These are phyloP conservation scores for western clawed frog (Xenopus tropicalis) DNA, from an alignment of 2,113 vertebrate genomes.

Conservation along the genomic window DNA sequence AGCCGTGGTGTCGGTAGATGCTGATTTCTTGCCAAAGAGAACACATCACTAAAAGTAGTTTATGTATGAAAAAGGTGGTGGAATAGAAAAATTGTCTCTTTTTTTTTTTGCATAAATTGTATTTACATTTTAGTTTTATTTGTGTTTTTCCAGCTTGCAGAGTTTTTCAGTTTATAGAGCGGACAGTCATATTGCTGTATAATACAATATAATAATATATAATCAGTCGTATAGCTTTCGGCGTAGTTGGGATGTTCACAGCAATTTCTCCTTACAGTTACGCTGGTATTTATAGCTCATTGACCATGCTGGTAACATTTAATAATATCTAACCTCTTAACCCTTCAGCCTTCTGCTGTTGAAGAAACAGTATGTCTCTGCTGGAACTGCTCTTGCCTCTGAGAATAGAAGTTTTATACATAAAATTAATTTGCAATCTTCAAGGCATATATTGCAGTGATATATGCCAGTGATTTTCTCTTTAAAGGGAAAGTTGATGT, in stretches of 20 bases:
- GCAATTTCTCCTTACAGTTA: slow-evolving; percentile 40
- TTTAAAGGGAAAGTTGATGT: slow-evolving; percentile 22
- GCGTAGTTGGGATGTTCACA: slow-evolving; percentile 42
- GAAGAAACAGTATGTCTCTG: slow-evolving; percentile 1
- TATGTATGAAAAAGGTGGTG: no score
- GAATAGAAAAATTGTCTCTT: not conserved
- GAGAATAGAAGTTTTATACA: slow-evolving; percentile 18
- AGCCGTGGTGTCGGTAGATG: no score
- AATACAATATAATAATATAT: slow-evolving; percentile 46
- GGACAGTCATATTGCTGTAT: slow-evolving; percentile 41
- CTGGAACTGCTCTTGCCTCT: not conserved
- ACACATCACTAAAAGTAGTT: no score
- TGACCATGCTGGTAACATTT: slow-evolving; percentile 44
- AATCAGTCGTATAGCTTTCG: slow-evolving; percentile 44
- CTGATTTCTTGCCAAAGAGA: no score
- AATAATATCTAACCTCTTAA: slow-evolving; percentile 46
- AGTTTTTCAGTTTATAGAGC: slow-evolving; percentile 25
- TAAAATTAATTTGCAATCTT: slow-evolving; percentile 37
- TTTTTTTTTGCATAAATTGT: slow-evolving; percentile 28
- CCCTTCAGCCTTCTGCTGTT: slow-evolving; percentile 15
- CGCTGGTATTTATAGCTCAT: slow-evolving; percentile 43
- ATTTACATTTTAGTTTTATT: not conserved
- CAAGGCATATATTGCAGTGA: slow-evolving; percentile 24
- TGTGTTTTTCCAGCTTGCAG: slow-evolving; percentile 14
- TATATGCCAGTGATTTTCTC: slow-evolving; percentile 16